Conservation (phyloP, 2,113 vertebrate genomes). For the Natator depressus region DNA sequence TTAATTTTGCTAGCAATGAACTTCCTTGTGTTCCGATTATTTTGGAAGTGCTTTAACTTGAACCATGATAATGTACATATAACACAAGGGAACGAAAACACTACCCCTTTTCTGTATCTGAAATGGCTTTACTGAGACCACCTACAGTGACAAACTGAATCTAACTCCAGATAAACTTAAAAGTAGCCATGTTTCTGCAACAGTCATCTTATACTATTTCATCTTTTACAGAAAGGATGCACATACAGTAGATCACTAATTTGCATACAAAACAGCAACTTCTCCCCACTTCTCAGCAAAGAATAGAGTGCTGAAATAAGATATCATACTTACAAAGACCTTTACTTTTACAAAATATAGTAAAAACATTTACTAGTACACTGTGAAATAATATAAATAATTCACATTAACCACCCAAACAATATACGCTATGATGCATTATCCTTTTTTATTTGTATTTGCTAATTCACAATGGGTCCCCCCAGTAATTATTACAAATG, state of each 20-base stretch:
- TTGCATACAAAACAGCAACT: background rate
- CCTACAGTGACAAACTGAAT: conserved; percentile 66
- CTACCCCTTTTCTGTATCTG: conserved; percentile 51
- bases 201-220: background rate
- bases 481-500: background rate
- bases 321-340: background rate
- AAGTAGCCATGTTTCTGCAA: background rate
- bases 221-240: background rate
- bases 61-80: conserved; percentile 67
- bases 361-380: background rate
- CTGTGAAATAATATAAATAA: background rate
- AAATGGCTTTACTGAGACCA: conserved; percentile 74
- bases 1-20: conserved; percentile 70
- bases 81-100: conserved; percentile 69
- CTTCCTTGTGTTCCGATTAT: conserved; percentile 73
- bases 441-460: background rate
- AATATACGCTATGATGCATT: background rate
- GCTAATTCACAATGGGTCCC: background rate
- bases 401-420: background rate
- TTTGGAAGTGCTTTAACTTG: conserved; percentile 69
- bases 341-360: background rate
- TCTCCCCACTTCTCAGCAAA: background rate
- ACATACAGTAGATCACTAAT: background rate
- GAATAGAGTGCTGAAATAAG: background rate
- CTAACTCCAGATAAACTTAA: conserved; percentile 44